Evolutionary conservation across 2,888 invertebrate genomes (phyloP).

Genomic region (Aphidius colemani): DNA sequence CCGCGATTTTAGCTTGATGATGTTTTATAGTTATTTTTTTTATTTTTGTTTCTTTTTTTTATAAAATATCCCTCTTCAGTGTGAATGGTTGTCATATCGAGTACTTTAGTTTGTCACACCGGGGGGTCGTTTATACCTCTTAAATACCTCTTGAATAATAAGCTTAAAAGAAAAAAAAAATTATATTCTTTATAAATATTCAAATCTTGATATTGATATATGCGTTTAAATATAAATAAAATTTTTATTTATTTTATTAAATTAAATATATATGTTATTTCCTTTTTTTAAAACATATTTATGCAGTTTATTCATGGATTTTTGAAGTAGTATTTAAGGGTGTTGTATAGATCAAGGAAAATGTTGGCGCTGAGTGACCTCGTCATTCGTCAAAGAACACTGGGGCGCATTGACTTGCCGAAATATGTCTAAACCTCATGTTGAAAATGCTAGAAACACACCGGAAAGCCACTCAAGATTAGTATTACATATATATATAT

Average conservation of each 20-base stretch:
- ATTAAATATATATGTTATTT: too few relatives aligned
- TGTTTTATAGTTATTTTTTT: constrained; percentile 37
- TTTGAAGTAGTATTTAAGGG: neutral
- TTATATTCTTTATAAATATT: too few relatives aligned
- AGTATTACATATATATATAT: neutral
- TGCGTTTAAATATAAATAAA: too few relatives aligned
- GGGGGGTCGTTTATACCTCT: neutral
- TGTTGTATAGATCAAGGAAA: constrained; percentile 41
- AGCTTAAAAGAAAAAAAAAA: too few relatives aligned
- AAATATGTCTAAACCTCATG: neutral
- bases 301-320: too few relatives aligned
- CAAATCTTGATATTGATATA: too few relatives aligned
- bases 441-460: neutral
- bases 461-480: too few relatives aligned
- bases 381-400: constrained; percentile 32
- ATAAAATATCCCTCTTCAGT: neutral
- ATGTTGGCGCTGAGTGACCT: constrained; percentile 33
- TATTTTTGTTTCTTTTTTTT: constrained; percentile 17
- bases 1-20: constrained; percentile 27
- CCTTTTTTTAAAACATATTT: too few relatives aligned
- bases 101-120: neutral
- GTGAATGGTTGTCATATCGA: constrained; percentile 7
- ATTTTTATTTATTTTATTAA: too few relatives aligned
- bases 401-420: neutral
- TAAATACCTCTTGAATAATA: too few relatives aligned